Percentiles rank a stretch among this genome's conserved stretches.
These are phyloP conservation scores for Pandemis cinnamomeana DNA, from an alignment of 2,888 invertebrate genomes.

Conservation along the genomic window DNA sequence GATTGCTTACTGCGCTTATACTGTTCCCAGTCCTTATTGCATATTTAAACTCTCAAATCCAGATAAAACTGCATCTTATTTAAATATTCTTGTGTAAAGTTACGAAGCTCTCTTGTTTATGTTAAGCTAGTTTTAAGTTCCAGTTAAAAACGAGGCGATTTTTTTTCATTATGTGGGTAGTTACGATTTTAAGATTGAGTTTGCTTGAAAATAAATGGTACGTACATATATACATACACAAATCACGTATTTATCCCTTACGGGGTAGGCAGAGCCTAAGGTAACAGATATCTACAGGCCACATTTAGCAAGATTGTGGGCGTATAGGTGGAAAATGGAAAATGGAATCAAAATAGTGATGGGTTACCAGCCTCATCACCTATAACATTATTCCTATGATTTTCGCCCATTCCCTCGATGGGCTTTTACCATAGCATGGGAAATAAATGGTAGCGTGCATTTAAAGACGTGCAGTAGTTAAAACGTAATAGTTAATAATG, in stretches of 20 bases:
- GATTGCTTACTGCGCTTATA: neutral
- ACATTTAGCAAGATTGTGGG: too few relatives aligned
- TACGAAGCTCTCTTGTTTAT: conserved; percentile 21
- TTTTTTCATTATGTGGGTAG: conserved; percentile 9
- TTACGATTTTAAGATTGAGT: neutral
- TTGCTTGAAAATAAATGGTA: neutral
- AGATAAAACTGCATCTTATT: conserved; percentile 39
- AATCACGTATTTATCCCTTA: too few relatives aligned
- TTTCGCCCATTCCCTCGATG: too few relatives aligned
- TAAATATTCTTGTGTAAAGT: conserved; percentile 39
- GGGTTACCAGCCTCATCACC: too few relatives aligned
- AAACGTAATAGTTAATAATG: neutral
- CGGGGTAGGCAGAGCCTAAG: too few relatives aligned
- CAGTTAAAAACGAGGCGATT: conserved; percentile 4
- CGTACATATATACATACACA: too few relatives aligned
- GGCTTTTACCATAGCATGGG: too few relatives aligned
- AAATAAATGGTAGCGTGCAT: neutral
- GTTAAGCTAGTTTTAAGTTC: conserved; percentile 29
- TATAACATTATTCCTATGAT: too few relatives aligned
- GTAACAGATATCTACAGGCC: too few relatives aligned
- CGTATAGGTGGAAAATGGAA: too few relatives aligned
- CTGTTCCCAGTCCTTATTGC: conserved; percentile 7
- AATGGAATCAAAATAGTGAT: too few relatives aligned
- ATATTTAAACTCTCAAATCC: conserved; percentile 30
- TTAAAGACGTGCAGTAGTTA: neutral